Evolutionary conservation across 2,888 invertebrate genomes (phyloP).

Genomic region (Coenonympha arcania): DNA sequence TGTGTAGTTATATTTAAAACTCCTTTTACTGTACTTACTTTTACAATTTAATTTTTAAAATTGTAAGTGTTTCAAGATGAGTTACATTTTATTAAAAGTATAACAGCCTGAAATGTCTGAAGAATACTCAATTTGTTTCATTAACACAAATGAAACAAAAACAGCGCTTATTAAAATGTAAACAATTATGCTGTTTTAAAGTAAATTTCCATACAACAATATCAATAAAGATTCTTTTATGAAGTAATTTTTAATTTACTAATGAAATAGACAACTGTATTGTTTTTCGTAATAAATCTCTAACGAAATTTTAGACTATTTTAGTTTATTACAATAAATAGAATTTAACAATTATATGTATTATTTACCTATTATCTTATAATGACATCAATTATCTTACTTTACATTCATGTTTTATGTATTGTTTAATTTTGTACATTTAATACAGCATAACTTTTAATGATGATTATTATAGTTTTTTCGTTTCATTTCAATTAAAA

Average conservation of each 20-base stretch:
- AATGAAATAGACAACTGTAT: slow-evolving; percentile 4
- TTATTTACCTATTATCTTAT: background rate
- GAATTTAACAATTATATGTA: background rate
- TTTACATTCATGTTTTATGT: background rate
- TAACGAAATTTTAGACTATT: slow-evolving; percentile 1
- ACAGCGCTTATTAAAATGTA: no score
- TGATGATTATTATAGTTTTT: no score
- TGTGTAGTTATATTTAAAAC: no score
- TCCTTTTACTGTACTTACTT: no score
- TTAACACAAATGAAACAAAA: background rate
- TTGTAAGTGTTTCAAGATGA: no score
- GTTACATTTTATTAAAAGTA: no score
- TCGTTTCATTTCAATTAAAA: no score
- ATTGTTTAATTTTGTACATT: slow-evolving; percentile 1
- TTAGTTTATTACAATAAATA: slow-evolving; percentile 5
- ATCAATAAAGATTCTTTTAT: background rate
- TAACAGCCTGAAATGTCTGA: no score
- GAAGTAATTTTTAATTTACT: background rate
- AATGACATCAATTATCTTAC: background rate
- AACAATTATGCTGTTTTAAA: no score
- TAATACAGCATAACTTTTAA: background rate
- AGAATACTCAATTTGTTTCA: no score
- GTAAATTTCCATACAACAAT: no score
- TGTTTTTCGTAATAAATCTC: background rate
- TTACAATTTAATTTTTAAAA: no score